Percentiles rank a stretch among this genome's conserved stretches.
These are phyloP conservation scores for Chaenocephalus aceratus DNA, from an alignment of 2,113 vertebrate genomes.

Conservation along the genomic window DNA sequence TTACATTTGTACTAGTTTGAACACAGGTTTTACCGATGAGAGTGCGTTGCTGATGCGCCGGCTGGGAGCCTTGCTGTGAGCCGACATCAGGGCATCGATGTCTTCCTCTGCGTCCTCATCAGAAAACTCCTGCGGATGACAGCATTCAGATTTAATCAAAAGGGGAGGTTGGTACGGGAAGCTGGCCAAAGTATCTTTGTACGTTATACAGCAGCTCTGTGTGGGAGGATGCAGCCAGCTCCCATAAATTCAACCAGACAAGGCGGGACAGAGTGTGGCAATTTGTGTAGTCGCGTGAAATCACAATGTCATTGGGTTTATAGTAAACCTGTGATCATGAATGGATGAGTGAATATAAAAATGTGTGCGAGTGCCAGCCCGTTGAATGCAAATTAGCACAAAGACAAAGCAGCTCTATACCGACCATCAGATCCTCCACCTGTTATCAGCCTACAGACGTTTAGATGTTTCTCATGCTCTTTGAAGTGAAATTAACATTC, in stretches of 20 bases:
- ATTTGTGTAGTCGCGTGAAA: constrained; percentile 52
- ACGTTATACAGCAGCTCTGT: constrained; percentile 18
- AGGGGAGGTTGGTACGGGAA: constrained; percentile 15
- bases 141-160: constrained; percentile 45
- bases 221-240: constrained; percentile 46
- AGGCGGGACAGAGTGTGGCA: constrained; percentile 27
- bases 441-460: constrained; percentile 60
- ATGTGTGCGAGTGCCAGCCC: not conserved
- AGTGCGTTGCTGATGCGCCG: constrained; percentile 81
- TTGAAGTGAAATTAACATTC: constrained; percentile 75
- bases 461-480: constrained; percentile 60
- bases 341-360: constrained; percentile 13
- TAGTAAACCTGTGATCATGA: constrained; percentile 22
- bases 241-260: constrained; percentile 60
- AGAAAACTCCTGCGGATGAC: constrained; percentile 85
- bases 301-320: constrained; percentile 9
- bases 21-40: constrained; percentile 84
- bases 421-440: constrained; percentile 60
- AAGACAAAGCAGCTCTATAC: constrained; percentile 41
- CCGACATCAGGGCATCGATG: constrained; percentile 82
- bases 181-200: constrained; percentile 22
- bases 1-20: constrained; percentile 8
- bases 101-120: constrained; percentile 86
- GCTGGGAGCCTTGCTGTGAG: constrained; percentile 69
- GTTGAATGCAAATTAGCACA: constrained; percentile 47